Evolutionary conservation across 2,888 invertebrate genomes (phyloP).

Genomic region (Monochamus alternatus): DNA sequence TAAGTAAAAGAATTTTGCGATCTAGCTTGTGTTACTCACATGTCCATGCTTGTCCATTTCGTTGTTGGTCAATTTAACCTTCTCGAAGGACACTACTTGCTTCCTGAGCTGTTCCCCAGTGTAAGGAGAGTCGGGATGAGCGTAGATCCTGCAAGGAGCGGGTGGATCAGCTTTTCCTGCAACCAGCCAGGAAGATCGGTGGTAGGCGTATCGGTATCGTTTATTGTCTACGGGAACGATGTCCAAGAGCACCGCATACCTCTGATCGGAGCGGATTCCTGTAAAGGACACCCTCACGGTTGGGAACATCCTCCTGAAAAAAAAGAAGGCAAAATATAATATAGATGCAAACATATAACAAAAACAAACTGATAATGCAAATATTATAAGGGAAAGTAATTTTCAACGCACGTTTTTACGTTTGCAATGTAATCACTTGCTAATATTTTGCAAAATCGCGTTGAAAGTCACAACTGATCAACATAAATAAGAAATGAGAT

Average conservation of each 20-base stretch:
- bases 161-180: slow-evolving; percentile 99
- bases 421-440: too few species aligned
- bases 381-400: too few species aligned
- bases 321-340: slow-evolving; percentile 6
- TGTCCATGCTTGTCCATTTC: slow-evolving; percentile 97
- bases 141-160: slow-evolving; percentile 92
- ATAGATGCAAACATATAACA: too few species aligned
- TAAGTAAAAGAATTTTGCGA: not conserved
- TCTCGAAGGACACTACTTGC: slow-evolving; percentile 98
- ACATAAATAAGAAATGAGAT: not conserved
- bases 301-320: slow-evolving; percentile 96
- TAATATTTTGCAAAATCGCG: not conserved
- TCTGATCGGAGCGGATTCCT: slow-evolving; percentile 85
- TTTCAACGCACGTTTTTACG: too few species aligned
- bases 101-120: slow-evolving; percentile 95
- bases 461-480: not conserved
- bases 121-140: slow-evolving; percentile 97
- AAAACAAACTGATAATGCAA: too few species aligned
- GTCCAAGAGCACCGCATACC: slow-evolving; percentile 95
- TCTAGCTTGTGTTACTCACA: slow-evolving; percentile 74
- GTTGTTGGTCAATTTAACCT: slow-evolving; percentile 98
- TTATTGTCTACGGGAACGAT: slow-evolving; percentile 98
- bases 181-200: slow-evolving; percentile 97
- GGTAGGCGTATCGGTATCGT: slow-evolving; percentile 97
- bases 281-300: slow-evolving; percentile 95